These are phyloP conservation scores for Thalassophryne amazonica DNA, from an alignment of 2,797 vertebrate genomes.

Conservation along the genomic window DNA sequence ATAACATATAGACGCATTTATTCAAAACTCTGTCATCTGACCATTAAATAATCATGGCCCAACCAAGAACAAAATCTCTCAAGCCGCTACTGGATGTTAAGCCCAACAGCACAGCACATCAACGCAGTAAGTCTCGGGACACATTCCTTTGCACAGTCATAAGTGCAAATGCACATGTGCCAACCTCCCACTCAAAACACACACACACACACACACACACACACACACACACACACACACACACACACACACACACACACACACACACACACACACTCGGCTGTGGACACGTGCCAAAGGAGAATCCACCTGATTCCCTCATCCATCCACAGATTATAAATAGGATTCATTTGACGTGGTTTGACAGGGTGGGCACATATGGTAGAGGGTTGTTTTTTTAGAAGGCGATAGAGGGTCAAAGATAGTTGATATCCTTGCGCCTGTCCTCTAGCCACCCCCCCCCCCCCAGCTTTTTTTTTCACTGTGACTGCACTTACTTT, in stretches of 20 bases:
- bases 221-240: slow-evolving; percentile 13
- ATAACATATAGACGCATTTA: too few species aligned
- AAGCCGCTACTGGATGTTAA: too few species aligned
- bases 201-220: background rate
- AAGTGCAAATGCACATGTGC: slow-evolving; percentile 4
- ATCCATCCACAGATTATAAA: slow-evolving; percentile 82
- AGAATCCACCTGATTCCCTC: slow-evolving; percentile 77
- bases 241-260: slow-evolving; percentile 15
- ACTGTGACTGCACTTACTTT: too few species aligned
- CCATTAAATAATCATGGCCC: too few species aligned
- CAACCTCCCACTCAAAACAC: background rate
- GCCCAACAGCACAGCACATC: slow-evolving; percentile 19
- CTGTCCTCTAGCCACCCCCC: slow-evolving; percentile 62
- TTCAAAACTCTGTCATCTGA: too few species aligned
- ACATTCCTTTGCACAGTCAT: slow-evolving; percentile 17
- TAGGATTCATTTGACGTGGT: slow-evolving; percentile 73
- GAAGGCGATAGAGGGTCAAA: slow-evolving; percentile 50
- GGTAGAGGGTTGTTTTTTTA: slow-evolving; percentile 20
- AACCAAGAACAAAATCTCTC: too few species aligned
- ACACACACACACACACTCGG: slow-evolving; percentile 40
- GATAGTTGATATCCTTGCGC: slow-evolving; percentile 67
- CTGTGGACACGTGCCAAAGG: slow-evolving; percentile 55
- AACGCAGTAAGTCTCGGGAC: background rate
- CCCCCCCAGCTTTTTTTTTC: slow-evolving; percentile 1
- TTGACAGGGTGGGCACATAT: slow-evolving; percentile 43